Evolutionary conservation across 2,888 invertebrate species (phyloP).

Genomic region (Chironomus riparius): DNA sequence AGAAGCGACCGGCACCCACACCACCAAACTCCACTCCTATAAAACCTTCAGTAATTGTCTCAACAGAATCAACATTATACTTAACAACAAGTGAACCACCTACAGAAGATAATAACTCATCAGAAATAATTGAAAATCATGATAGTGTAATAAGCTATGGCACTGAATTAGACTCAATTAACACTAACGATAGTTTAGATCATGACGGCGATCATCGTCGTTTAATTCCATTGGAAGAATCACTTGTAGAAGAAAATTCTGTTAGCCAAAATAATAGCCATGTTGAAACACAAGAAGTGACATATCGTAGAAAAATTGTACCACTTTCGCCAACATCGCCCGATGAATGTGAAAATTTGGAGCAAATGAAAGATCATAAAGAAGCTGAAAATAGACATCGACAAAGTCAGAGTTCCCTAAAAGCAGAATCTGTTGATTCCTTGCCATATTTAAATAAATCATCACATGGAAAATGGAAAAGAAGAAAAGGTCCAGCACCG

Average conservation of each 20-base stretch:
- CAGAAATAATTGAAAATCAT: background rate
- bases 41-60: background rate
- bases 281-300: conserved; percentile 33
- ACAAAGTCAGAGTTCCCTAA: conserved; percentile 38
- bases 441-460: conserved; percentile 48
- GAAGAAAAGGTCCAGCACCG: conserved; percentile 75
- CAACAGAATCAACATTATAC: conserved; percentile 1
- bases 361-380: conserved; percentile 49
- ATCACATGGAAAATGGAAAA: conserved; percentile 58
- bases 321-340: conserved; percentile 29
- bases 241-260: conserved; percentile 30
- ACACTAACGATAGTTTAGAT: background rate
- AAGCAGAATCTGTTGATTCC: conserved; percentile 33
- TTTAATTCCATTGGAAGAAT: conserved; percentile 34
- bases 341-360: conserved; percentile 37
- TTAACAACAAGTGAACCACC: background rate
- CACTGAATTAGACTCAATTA: background rate
- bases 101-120: background rate
- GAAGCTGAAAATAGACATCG: conserved; percentile 51
- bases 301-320: conserved; percentile 35
- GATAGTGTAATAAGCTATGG: background rate
- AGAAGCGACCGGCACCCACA: conserved; percentile 57
- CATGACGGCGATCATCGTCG: conserved; percentile 29
- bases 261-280: background rate
- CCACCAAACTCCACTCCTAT: conserved; percentile 45